Percentiles rank a stretch among this genome's conserved stretches.
Conservation (phyloP, 2,888 invertebrate genomes). For the Pocota personata region DNA sequence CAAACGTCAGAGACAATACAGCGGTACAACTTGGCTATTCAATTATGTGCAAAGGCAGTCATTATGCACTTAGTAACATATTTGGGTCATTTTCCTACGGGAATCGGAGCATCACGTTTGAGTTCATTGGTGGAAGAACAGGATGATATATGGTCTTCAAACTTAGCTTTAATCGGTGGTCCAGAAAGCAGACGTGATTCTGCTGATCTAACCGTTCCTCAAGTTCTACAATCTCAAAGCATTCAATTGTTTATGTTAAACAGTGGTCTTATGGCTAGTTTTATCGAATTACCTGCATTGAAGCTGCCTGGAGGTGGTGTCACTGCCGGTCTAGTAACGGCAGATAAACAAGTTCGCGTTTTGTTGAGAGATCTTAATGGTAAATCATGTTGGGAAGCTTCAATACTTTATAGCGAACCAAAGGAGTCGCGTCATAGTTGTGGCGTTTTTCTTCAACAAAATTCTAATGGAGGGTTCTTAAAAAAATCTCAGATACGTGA, state of each 20-base stretch:
- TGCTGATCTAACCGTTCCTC: conserved; percentile 90
- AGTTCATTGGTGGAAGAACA: conserved; percentile 96
- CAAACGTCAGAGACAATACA: conserved; percentile 82
- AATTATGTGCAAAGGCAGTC: conserved; percentile 84
- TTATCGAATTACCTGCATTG: conserved; percentile 94
- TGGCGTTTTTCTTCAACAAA: conserved; percentile 49
- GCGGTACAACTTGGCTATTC: conserved; percentile 85
- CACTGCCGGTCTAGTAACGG: conserved; percentile 90
- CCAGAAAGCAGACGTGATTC: conserved; percentile 79
- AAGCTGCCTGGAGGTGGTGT: conserved; percentile 91
- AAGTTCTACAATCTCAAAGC: conserved; percentile 93
- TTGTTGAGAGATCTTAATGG: conserved; percentile 95
- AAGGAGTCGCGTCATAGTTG: conserved; percentile 49
- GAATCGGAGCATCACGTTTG: conserved; percentile 93
- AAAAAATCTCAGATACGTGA: conserved; percentile 63
- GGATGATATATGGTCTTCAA: conserved; percentile 87
- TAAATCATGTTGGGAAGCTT: conserved; percentile 98
- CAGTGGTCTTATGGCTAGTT: conserved; percentile 91
- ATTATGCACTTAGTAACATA: conserved; percentile 95
- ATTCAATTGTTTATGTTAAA: conserved; percentile 93
- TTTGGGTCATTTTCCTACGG: conserved; percentile 97
- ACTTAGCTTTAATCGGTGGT: conserved; percentile 55
- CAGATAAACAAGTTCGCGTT: conserved; percentile 92
- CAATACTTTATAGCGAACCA: conserved; percentile 93
- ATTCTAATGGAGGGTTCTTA: conserved; percentile 60